Evolutionary conservation across 2,797 vertebrate species (phyloP).

Genomic region (Emydoidea blandingii): DNA sequence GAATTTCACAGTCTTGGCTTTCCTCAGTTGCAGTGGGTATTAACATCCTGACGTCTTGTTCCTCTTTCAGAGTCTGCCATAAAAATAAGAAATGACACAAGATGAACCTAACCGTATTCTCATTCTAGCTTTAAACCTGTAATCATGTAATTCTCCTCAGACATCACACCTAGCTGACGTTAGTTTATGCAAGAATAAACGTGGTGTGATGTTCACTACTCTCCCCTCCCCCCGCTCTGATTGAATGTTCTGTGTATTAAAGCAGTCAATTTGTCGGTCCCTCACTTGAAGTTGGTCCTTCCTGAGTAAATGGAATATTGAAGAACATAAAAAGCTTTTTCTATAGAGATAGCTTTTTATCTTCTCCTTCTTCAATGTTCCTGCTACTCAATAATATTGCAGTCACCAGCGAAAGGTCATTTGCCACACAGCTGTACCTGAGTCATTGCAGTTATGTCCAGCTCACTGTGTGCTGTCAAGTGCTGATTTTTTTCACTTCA

Average conservation of each 20-base stretch:
- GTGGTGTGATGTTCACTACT: conserved; percentile 12
- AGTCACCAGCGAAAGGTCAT: conserved; percentile 36
- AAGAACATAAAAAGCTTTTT: not conserved
- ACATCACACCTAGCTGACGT: conserved; percentile 17
- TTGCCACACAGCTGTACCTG: not conserved
- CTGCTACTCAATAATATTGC: not conserved
- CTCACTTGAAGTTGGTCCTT: conserved; percentile 41
- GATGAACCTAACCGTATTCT: conserved; percentile 44
- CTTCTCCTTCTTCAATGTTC: not conserved
- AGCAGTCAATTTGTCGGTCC: conserved; percentile 14
- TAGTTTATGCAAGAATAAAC: conserved; percentile 50
- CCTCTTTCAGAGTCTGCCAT: conserved; percentile 25
- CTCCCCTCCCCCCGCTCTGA: conserved; percentile 9
- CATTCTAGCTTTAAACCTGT: conserved; percentile 47
- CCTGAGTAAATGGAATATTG: not conserved
- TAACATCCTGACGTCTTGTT: conserved; percentile 48
- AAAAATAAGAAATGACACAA: conserved; percentile 17
- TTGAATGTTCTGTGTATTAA: conserved; percentile 41
- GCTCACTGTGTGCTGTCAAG: not conserved
- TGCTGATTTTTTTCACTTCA: not conserved
- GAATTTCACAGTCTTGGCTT: conserved; percentile 29
- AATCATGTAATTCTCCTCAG: conserved; percentile 54
- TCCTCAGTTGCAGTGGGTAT: conserved; percentile 44
- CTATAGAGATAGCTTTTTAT: not conserved
- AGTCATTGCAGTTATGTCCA: conserved; percentile 31